Conservation (phyloP, 2,888 invertebrate species). For the Eilema caniola region DNA sequence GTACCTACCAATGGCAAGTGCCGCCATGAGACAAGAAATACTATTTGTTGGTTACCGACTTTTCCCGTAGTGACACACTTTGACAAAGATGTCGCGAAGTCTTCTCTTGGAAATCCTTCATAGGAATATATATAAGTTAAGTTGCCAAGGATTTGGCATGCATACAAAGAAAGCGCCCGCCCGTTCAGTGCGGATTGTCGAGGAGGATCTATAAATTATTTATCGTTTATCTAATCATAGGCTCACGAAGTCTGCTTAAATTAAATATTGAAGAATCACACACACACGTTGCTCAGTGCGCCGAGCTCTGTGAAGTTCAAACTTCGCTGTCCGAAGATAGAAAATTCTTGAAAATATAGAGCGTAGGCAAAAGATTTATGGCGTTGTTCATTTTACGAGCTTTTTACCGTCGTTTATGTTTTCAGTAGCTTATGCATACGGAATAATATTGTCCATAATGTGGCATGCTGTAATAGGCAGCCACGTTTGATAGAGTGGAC, state of each 20-base stretch:
- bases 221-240: constrained; percentile 69
- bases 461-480: constrained; percentile 25
- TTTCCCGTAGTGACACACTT: constrained; percentile 38
- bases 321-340: neutral
- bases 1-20: constrained; percentile 17
- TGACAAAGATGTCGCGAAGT: constrained; percentile 27
- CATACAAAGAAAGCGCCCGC: constrained; percentile 49
- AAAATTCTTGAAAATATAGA: constrained; percentile 19
- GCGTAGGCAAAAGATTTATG: constrained; percentile 21
- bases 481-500: constrained; percentile 44
- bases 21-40: constrained; percentile 27
- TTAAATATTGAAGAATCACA: constrained; percentile 58
- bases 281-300: constrained; percentile 25
- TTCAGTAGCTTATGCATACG: constrained; percentile 23
- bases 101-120: constrained; percentile 36
- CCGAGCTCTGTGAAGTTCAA: neutral
- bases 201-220: constrained; percentile 56
- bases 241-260: constrained; percentile 59
- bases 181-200: constrained; percentile 49
- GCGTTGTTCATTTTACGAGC: constrained; percentile 32
- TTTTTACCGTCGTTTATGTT: constrained; percentile 24
- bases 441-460: constrained; percentile 21
- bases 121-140: constrained; percentile 56
- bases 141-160: constrained; percentile 31
- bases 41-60: constrained; percentile 25